Base-by-base conservation (phyloP, 2,888 invertebrate genomes). In the Pseudolycoriella hygida region DNA sequence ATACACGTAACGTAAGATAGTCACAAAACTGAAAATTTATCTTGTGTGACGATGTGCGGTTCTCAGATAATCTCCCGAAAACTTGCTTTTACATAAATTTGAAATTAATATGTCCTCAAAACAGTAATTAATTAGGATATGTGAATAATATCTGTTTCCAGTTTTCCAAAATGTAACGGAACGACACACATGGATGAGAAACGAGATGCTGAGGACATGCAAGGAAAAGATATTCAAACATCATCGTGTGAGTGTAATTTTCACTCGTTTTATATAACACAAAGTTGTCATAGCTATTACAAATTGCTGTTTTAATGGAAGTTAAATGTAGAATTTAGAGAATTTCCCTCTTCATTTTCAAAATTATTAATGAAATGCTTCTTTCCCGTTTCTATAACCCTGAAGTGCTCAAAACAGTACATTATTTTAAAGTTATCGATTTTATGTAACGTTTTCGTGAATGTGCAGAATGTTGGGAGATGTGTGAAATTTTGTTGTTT, bases 41-140 rank as follows among this genome's bases (percentile, higher is more conserved):
- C 4, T 25, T 25, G 8, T 25, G 25, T 6, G 25, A 25, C 25
- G 25, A 8, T 25, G 25, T 25, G 25, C 25, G 25, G 25, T 25
- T 25, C 25, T 8, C 25, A 25, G 25, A 25, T 25, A 25, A 25
- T 25, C 25, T 25, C 25, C 25, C 25, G 25, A 25, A 25, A 30
- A 34, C n/a, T 34, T 14, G 34, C 34, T 34, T 34, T 34, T 10
- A 34, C 34, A 34, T 34, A 34, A 34, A 34, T 34, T 34, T 34
- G 34, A 34, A 34, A 34, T 34, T 34, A 34, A 34, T 34, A 34
- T 34, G 34, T 34, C 34, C 34, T 34, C 34, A 34, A 34, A 34
- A 34, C 34, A 14, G 34, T 34, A 34, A 34, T 34, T 34, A 34
- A 34, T 14, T 34, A 34, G 34, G 34, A 34, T 34, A 34, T 34